phyloP scores from a whole-genome alignment of 2,888 invertebrate genomes.

The Nowickia ferox region DNA sequence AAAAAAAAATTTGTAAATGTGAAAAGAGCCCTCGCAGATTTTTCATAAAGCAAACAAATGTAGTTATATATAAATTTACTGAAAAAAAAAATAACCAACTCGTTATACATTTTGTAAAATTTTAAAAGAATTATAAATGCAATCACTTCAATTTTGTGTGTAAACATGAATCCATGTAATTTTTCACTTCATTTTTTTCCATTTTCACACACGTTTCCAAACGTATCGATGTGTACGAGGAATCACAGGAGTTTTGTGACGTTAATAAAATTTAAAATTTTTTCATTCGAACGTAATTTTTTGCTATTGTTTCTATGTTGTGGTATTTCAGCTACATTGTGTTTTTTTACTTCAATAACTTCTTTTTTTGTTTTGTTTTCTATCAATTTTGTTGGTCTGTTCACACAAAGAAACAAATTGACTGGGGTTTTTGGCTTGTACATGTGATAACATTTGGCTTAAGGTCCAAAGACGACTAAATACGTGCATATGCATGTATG shows the following conservation, averaged over 20 bases:
- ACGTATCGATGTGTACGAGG: slow-evolving; percentile 1
- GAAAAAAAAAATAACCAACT: no score
- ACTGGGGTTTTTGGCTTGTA: slow-evolving; percentile 59
- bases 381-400: slow-evolving; percentile 38
- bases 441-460: slow-evolving; percentile 54
- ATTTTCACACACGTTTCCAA: slow-evolving; percentile 30
- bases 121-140: slow-evolving; percentile 26
- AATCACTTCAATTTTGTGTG: neutral
- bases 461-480: slow-evolving; percentile 1
- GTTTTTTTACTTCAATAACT: slow-evolving; percentile 36
- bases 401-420: slow-evolving; percentile 64
- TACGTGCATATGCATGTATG: no score
- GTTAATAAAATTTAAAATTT: slow-evolving; percentile 66
- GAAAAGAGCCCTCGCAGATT: no score
- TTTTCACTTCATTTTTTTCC: slow-evolving; percentile 37
- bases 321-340: slow-evolving; percentile 57
- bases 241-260: slow-evolving; percentile 69
- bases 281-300: slow-evolving; percentile 43
- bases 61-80: no score
- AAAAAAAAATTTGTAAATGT: no score
- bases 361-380: slow-evolving; percentile 9
- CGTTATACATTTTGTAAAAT: neutral
- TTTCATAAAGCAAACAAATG: no score
- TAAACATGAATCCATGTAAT: neutral
- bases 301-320: slow-evolving; percentile 65